Percentiles rank a stretch among this genome's conserved stretches.
Evolutionary conservation across 2,888 invertebrate genomes (phyloP).

Genomic region (Sesamia inferens): DNA sequence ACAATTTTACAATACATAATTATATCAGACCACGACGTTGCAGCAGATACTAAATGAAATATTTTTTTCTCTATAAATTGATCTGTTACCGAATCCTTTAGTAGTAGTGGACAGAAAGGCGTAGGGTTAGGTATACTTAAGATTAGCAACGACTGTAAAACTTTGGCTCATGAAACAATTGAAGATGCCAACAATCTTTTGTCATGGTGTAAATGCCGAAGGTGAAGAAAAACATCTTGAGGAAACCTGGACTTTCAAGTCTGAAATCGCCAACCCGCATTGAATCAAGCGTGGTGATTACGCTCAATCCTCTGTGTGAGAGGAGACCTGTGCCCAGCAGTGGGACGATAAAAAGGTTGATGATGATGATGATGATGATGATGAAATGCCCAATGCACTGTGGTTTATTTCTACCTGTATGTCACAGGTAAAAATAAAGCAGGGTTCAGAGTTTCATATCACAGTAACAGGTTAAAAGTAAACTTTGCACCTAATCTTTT

Average conservation of each 20-base stretch:
- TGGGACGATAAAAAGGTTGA: no score
- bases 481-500: background rate
- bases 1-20: background rate
- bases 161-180: conserved; percentile 11
- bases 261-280: no score
- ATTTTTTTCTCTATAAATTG: background rate
- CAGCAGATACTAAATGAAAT: background rate
- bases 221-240: no score
- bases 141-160: background rate
- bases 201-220: background rate
- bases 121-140: background rate
- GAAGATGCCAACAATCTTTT: conserved; percentile 8
- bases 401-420: no score
- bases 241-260: no score
- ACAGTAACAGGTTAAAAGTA: background rate
- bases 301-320: no score
- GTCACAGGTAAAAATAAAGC: background rate
- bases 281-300: no score
- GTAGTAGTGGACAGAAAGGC: background rate
- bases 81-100: background rate
- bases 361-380: no score
- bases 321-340: no score
- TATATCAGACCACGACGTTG: background rate
- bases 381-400: no score
- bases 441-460: background rate